These are phyloP conservation scores for Dynastes grantii DNA, from an alignment of 2,888 invertebrate species.

Conservation along the genomic window DNA sequence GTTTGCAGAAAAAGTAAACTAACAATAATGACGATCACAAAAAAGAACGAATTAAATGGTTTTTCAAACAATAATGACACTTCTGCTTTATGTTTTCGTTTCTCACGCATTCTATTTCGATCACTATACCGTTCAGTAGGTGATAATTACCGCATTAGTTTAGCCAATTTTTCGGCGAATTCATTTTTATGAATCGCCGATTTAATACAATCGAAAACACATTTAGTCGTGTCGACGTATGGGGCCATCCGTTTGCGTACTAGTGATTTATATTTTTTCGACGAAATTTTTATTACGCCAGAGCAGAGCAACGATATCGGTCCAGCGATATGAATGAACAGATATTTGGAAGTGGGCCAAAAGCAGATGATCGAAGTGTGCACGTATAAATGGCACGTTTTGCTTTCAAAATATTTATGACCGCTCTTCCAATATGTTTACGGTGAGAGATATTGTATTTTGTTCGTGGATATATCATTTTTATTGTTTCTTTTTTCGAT, in stretches of 20 bases:
- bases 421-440: constrained; percentile 27
- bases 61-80: neutral
- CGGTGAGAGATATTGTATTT: constrained; percentile 1
- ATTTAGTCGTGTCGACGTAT: neutral
- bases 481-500: constrained; percentile 4
- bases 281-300: constrained; percentile 23
- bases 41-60: neutral
- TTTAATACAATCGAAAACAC: constrained; percentile 17
- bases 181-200: constrained; percentile 12
- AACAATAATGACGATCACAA: too few species aligned
- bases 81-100: neutral
- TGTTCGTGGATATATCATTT: constrained; percentile 12
- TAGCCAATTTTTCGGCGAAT: neutral
- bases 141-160: constrained; percentile 5
- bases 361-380: constrained; percentile 18
- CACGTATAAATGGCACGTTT: constrained; percentile 19
- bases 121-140: neutral
- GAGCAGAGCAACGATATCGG: neutral
- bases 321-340: constrained; percentile 30
- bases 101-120: too few species aligned
- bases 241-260: neutral
- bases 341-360: constrained; percentile 36
- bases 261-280: constrained; percentile 5
- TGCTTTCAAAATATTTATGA: constrained; percentile 20
- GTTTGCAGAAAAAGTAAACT: too few species aligned